Percentiles rank a stretch among this genome's conserved stretches.
These are phyloP conservation scores for Cataglyphis cursor DNA, from an alignment of 2,888 invertebrate species.

Conservation along the genomic window DNA sequence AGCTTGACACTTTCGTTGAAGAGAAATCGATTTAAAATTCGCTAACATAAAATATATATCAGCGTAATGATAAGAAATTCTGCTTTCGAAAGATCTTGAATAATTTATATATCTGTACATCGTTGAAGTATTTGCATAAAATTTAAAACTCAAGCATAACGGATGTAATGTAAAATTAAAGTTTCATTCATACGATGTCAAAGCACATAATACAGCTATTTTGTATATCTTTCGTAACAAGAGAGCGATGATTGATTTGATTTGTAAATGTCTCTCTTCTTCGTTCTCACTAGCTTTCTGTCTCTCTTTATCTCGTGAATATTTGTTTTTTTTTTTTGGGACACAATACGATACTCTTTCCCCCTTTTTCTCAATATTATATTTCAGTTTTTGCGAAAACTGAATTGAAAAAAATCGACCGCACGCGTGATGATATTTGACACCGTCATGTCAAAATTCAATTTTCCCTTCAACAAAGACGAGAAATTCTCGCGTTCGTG, in stretches of 20 bases:
- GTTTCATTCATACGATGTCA: not conserved
- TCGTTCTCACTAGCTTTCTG: not conserved
- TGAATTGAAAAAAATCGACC: not conserved
- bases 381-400: constrained; percentile 10
- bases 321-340: not conserved
- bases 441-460: constrained; percentile 21
- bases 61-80: not conserved
- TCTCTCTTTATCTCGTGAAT: not conserved
- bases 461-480: constrained; percentile 5
- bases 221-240: constrained; percentile 10
- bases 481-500: constrained; percentile 12
- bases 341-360: not conserved
- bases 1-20: not conserved
- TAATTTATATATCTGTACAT: not conserved
- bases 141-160: not conserved
- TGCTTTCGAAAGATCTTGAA: not conserved
- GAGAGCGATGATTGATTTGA: constrained; percentile 24
- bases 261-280: not conserved
- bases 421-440: constrained; percentile 6
- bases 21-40: not conserved
- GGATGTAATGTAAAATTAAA: not conserved
- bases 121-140: not conserved
- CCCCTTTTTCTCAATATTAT: not conserved
- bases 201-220: not conserved
- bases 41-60: not conserved